Conservation (phyloP, 2,888 invertebrate genomes). For the Eulithis testata region DNA sequence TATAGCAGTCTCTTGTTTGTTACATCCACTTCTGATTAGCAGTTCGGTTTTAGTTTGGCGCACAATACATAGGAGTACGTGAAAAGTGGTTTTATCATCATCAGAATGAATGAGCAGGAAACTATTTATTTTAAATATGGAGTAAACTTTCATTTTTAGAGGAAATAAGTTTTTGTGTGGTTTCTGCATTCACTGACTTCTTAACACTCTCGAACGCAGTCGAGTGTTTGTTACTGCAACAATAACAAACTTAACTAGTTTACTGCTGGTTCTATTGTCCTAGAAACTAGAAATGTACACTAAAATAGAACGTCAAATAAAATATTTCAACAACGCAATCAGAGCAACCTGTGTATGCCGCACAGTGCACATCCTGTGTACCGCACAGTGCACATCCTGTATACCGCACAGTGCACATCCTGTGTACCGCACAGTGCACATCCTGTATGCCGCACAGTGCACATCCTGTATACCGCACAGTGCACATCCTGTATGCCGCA, state of each 20-base stretch:
- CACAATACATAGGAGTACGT: too few relatives aligned
- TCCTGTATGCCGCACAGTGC: constrained; percentile 15
- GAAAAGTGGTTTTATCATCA: too few relatives aligned
- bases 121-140: too few relatives aligned
- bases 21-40: too few relatives aligned
- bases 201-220: too few relatives aligned
- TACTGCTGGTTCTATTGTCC: neutral
- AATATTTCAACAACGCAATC: constrained; percentile 19
- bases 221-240: neutral
- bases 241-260: neutral
- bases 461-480: constrained; percentile 15
- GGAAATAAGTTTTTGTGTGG: too few relatives aligned
- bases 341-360: constrained; percentile 7
- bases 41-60: too few relatives aligned
- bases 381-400: constrained; percentile 13
- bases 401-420: constrained; percentile 14
- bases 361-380: constrained; percentile 9
- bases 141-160: too few relatives aligned
- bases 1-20: too few relatives aligned
- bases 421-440: constrained; percentile 13
- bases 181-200: too few relatives aligned
- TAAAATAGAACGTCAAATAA: constrained; percentile 7
- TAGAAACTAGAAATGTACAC: constrained; percentile 15
- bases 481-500: constrained; percentile 14
- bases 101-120: too few relatives aligned